Evolutionary conservation across 2,888 invertebrate genomes (phyloP).

Genomic region (Aporophyla nigra): DNA sequence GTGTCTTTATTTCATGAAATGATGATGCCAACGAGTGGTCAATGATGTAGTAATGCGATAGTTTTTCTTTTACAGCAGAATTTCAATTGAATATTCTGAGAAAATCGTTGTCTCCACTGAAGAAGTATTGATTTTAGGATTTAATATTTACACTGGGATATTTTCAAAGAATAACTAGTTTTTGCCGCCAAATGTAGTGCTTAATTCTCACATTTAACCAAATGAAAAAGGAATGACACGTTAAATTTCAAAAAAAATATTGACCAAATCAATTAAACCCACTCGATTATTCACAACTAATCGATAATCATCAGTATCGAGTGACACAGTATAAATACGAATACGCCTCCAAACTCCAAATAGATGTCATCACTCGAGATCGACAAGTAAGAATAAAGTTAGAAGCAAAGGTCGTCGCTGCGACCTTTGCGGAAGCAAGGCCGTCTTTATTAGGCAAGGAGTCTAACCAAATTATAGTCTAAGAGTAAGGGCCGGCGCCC

Average conservation of each 20-base stretch:
- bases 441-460: slow-evolving; percentile 71
- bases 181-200: background rate
- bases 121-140: background rate
- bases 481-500: slow-evolving; percentile 36
- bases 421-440: slow-evolving; percentile 88
- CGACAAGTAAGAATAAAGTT: slow-evolving; percentile 69
- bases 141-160: background rate
- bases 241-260: background rate
- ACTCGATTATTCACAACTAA: slow-evolving; percentile 2
- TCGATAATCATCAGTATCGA: slow-evolving; percentile 62
- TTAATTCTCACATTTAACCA: background rate
- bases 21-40: background rate
- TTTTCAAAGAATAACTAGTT: background rate
- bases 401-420: slow-evolving; percentile 77
- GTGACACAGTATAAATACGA: slow-evolving; percentile 66
- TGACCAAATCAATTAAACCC: background rate
- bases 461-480: slow-evolving; percentile 49
- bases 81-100: background rate
- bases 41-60: background rate
- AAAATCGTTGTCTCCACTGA: background rate
- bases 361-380: slow-evolving; percentile 78
- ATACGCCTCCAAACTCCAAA: slow-evolving; percentile 64
- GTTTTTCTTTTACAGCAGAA: background rate
- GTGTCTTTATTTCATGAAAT: slow-evolving; percentile 56
- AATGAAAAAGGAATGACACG: background rate